These are phyloP conservation scores for Entomobrya proxima DNA, from an alignment of 2,888 invertebrate genomes.

Conservation along the genomic window DNA sequence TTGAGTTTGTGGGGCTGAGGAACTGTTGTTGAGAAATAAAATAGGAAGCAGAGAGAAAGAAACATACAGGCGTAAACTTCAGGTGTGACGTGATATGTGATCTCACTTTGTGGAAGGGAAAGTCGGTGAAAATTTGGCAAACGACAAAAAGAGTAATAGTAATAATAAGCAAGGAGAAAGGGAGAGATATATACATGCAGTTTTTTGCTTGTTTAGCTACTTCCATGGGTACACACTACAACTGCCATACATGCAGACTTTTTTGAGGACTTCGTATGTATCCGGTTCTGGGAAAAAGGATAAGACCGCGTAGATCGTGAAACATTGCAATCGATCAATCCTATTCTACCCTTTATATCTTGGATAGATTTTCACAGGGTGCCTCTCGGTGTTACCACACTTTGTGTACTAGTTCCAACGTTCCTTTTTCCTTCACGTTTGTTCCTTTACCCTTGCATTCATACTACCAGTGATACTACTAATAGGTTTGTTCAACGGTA, in stretches of 20 bases:
- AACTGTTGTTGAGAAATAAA: background rate
- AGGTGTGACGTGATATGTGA: conserved; percentile 32
- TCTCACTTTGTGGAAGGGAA: background rate
- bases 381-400: background rate
- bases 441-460: background rate
- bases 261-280: conserved; percentile 27
- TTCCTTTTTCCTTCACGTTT: background rate
- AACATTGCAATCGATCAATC: conserved; percentile 75
- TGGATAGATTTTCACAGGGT: background rate
- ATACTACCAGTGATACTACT: background rate
- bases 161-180: background rate
- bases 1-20: too few species aligned
- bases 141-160: background rate
- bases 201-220: background rate
- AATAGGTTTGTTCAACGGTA: background rate
- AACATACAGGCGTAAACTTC: background rate
- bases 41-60: background rate
- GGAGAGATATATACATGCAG: background rate
- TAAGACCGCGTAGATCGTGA: conserved; percentile 71
- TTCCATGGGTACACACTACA: background rate
- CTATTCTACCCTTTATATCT: conserved; percentile 54
- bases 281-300: conserved; percentile 49
- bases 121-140: conserved; percentile 55
- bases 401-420: background rate
- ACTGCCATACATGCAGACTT: background rate